These are phyloP conservation scores for Paracanthobrama guichenoti DNA, from an alignment of 2,113 vertebrate species.

Conservation along the genomic window DNA sequence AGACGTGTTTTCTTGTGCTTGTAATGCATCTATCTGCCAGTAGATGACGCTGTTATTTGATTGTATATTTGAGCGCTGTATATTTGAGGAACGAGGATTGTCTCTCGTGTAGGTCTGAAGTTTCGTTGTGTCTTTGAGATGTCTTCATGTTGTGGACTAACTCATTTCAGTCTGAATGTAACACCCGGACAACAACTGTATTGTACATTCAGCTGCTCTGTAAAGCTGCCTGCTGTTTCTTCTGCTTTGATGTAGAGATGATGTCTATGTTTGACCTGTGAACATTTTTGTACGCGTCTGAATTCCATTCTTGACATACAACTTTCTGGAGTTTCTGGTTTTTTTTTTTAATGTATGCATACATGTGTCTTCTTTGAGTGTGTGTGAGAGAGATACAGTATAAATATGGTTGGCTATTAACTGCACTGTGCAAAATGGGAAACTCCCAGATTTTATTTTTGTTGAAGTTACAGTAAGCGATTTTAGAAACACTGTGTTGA, in stretches of 20 bases:
- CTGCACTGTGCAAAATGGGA: too few species aligned
- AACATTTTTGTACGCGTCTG: conserved; percentile 67
- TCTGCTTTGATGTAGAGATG: conserved; percentile 72
- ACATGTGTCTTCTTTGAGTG: not conserved
- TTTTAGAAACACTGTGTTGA: too few species aligned
- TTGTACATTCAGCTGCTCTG: conserved; percentile 67
- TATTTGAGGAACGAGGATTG: not conserved
- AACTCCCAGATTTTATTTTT: too few species aligned
- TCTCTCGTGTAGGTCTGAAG: not conserved
- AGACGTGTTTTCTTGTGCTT: conserved; percentile 57
- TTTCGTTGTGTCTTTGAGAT: conserved; percentile 24
- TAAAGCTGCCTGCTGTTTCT: conserved; percentile 68
- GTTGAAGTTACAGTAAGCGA: too few species aligned
- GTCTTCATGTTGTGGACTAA: conserved; percentile 46
- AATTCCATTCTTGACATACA: conserved; percentile 57
- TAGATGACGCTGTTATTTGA: conserved; percentile 50
- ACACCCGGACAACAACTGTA: conserved; percentile 44
- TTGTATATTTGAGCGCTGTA: conserved; percentile 20
- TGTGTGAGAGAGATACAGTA: not conserved
- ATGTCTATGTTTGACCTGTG: conserved; percentile 69
- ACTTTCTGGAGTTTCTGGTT: conserved; percentile 61
- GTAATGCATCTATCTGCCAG: conserved; percentile 60
- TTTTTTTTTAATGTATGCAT: conserved; percentile 32
- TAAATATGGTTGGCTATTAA: too few species aligned
- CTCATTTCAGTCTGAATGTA: conserved; percentile 73